Base-by-base conservation (phyloP, 2,797 vertebrate genomes). In the Geotria australis region DNA sequence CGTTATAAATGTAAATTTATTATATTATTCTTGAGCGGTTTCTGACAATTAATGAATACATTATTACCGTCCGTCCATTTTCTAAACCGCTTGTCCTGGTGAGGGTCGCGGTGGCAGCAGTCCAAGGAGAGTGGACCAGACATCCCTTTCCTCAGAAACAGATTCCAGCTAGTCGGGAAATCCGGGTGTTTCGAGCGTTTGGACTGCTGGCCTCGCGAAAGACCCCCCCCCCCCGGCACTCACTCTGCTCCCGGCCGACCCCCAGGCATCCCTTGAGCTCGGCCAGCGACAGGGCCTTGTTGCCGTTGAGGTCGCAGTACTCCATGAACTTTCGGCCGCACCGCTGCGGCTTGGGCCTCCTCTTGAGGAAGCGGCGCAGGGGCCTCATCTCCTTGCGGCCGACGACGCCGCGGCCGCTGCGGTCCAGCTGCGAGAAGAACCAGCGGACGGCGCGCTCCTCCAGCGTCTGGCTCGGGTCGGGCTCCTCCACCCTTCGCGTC, bases 331-430 rank as follows among this genome's bases (percentile, higher is more conserved):
- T 85, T 62, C 91, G 82, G 59, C 79, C 79, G 3, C 91, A 98
- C 72, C 91, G 84, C 76, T 91, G 96, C 67, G 91, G 91, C 66
- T 89, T 95, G 67, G 89, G 85, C 77, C 93, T 98, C 75, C 91
- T 95, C 77, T 93, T 96, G 62, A 98, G 77, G 0, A 89, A 98
- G 63, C 79, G 79, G 69, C 95, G 96, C 65, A 98, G 89, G 12
- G 85, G 88, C 65, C 95, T 96, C 62, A 93, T 77, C 65, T 98
- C 91, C 61, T 85, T 79, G 69, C 95, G 94, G 72, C 78, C 89
- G 64, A 98, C 84, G 69, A 89, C 83, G 1, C 70, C 77, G 70
- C 80, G 95, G 70, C 79, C 72, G 48, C 96, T 95, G 74, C 76
- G 84, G 62, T 98, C 88, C 70, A 98, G 71, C 72, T 93, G 84